These are phyloP conservation scores for Sander lucioperca DNA, from an alignment of 2,113 vertebrate genomes.

Conservation along the genomic window DNA sequence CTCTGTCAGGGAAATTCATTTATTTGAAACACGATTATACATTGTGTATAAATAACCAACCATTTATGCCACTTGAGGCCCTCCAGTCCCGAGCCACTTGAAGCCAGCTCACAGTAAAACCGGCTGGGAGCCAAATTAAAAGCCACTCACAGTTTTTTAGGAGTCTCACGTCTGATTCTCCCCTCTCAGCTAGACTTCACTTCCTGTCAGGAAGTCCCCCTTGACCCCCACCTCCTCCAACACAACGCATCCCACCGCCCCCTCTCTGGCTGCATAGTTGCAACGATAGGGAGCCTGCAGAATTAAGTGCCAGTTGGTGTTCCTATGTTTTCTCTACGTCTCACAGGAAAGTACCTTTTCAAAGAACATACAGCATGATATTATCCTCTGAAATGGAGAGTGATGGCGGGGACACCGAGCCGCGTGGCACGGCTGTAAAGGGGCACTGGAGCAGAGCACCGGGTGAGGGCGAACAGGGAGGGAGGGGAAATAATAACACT, in stretches of 20 bases:
- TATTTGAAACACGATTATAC: slow-evolving; percentile 72
- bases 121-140: slow-evolving; percentile 89
- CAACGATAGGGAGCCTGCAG: slow-evolving; percentile 90
- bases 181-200: slow-evolving; percentile 83
- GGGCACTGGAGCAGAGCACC: slow-evolving; percentile 40
- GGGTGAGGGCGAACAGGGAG: slow-evolving; percentile 51
- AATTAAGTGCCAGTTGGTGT: slow-evolving; percentile 99
- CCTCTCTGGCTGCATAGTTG: slow-evolving; percentile 87
- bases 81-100: slow-evolving; percentile 41
- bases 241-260: slow-evolving; percentile 57
- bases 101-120: slow-evolving; percentile 79
- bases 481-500: slow-evolving; percentile 82
- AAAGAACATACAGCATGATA: slow-evolving; percentile 90
- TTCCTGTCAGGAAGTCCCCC: slow-evolving; percentile 94
- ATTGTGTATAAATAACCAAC: slow-evolving; percentile 62
- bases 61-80: slow-evolving; percentile 36
- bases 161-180: slow-evolving; percentile 83
- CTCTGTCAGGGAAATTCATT: slow-evolving; percentile 62
- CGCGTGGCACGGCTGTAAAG: slow-evolving; percentile 74
- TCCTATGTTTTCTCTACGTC: slow-evolving; percentile 94
- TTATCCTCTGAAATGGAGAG: slow-evolving; percentile 85
- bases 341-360: slow-evolving; percentile 91
- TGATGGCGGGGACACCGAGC: slow-evolving; percentile 72
- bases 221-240: slow-evolving; percentile 58
- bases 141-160: slow-evolving; percentile 86